phyloP scores from a whole-genome alignment of 2,888 invertebrate species.

The Notodonta ziczac region DNA sequence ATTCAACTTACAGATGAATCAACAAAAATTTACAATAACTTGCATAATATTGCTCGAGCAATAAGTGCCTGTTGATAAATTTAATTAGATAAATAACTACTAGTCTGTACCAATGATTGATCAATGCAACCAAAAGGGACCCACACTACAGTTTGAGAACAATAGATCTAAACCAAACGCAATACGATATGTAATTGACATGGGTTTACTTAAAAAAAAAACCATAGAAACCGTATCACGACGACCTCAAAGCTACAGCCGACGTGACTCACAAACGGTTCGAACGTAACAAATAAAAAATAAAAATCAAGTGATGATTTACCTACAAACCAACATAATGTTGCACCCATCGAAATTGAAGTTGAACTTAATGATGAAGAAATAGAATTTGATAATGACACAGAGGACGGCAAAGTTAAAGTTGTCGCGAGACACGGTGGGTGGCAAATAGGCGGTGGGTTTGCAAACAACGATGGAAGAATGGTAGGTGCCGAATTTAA shows the following conservation, averaged over 20 bases:
- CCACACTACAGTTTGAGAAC: conserved; percentile 25
- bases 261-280: conserved; percentile 73
- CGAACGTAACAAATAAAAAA: conserved; percentile 63
- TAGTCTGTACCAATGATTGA: not conserved
- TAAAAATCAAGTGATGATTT: conserved; percentile 61
- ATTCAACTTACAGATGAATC: too few species aligned
- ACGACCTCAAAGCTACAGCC: conserved; percentile 63
- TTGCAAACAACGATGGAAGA: conserved; percentile 74
- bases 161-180: conserved; percentile 43
- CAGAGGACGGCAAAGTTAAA: conserved; percentile 17
- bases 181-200: conserved; percentile 63
- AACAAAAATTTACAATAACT: too few species aligned
- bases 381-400: conserved; percentile 12
- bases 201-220: conserved; percentile 44
- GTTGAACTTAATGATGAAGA: conserved; percentile 28
- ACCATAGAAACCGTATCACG: conserved; percentile 55
- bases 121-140: conserved; percentile 11
- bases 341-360: conserved; percentile 22
- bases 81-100: too few species aligned
- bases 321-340: conserved; percentile 33
- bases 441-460: conserved; percentile 76
- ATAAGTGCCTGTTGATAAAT: too few species aligned
- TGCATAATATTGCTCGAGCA: too few species aligned
- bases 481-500: conserved; percentile 57
- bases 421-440: conserved; percentile 59